phyloP scores from a whole-genome alignment of 1,140 invertebrate species.

The Sminthurides bifidus region DNA sequence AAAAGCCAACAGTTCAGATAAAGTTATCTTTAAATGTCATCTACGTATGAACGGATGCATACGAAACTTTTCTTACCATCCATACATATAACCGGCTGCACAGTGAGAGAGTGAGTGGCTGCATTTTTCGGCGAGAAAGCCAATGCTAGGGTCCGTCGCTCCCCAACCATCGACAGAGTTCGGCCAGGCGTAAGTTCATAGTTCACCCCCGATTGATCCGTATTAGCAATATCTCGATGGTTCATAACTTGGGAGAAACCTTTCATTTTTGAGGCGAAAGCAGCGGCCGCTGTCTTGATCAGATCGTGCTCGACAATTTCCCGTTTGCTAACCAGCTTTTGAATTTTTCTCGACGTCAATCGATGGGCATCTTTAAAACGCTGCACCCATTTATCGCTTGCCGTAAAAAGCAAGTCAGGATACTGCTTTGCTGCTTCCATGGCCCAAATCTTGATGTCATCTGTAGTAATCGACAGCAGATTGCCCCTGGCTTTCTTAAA shows the following conservation, averaged over 20 bases:
- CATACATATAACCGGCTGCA: slow-evolving; percentile 10
- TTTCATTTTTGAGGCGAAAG: background rate
- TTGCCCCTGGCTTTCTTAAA: too few species aligned
- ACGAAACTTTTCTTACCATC: too few species aligned
- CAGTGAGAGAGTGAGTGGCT: too few species aligned
- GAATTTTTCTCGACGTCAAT: background rate
- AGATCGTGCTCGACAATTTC: background rate
- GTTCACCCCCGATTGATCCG: slow-evolving; percentile 10
- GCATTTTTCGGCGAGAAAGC: slow-evolving; percentile 8
- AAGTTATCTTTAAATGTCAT: too few species aligned
- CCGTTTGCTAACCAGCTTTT: slow-evolving; percentile 1
- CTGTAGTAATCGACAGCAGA: too few species aligned
- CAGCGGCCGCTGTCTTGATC: background rate
- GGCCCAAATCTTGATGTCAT: too few species aligned
- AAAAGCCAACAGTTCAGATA: too few species aligned
- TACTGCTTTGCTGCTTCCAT: too few species aligned
- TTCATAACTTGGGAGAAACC: background rate
- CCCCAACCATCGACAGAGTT: slow-evolving; percentile 2
- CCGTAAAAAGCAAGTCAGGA: too few species aligned
- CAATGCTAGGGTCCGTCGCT: background rate
- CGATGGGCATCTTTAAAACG: slow-evolving; percentile 3
- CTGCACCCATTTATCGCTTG: too few species aligned
- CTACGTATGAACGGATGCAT: too few species aligned
- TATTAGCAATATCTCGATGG: slow-evolving; percentile 1
- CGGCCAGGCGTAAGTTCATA: background rate